Percentiles rank a stretch among this genome's conserved stretches.
Conservation (phyloP, 2,113 vertebrate genomes). For the Rhodinocichla rosea region DNA sequence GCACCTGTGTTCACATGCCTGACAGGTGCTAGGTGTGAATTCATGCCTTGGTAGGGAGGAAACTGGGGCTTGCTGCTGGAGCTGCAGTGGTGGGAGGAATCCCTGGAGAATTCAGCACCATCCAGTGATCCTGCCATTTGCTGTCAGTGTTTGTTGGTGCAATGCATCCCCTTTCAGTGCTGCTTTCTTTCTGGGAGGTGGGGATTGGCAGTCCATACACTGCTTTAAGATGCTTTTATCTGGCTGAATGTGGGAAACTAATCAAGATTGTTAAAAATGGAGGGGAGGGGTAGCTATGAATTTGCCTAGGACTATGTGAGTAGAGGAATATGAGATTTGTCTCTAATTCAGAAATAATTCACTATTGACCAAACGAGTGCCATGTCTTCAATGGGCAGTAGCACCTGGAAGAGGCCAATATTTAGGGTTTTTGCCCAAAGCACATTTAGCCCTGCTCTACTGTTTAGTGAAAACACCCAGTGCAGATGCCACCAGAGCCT, state of each 20-base stretch:
- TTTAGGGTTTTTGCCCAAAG: constrained; percentile 56
- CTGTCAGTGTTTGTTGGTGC: neutral
- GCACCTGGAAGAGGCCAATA: constrained; percentile 48
- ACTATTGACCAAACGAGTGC: neutral
- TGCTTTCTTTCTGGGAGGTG: neutral
- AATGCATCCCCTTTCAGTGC: neutral
- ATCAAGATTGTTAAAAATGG: neutral
- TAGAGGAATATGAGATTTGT: neutral
- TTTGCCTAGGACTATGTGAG: neutral
- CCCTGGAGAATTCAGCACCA: neutral
- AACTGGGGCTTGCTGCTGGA: neutral
- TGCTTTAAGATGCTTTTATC: neutral
- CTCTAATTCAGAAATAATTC: neutral
- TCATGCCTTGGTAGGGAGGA: neutral
- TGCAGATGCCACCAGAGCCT: constrained; percentile 50
- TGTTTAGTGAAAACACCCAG: neutral
- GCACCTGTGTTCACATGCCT: fast-evolving
- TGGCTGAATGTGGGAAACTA: neutral
- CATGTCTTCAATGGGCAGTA: neutral
- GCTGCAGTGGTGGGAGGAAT: neutral
- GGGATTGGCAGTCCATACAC: neutral
- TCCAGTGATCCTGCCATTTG: neutral
- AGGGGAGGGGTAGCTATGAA: neutral
- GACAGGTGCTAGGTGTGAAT: fast-evolving
- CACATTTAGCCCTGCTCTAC: constrained; percentile 55